These are phyloP conservation scores for Molossus alvarezi DNA, from an alignment of 2,797 vertebrate genomes.

Conservation along the genomic window DNA sequence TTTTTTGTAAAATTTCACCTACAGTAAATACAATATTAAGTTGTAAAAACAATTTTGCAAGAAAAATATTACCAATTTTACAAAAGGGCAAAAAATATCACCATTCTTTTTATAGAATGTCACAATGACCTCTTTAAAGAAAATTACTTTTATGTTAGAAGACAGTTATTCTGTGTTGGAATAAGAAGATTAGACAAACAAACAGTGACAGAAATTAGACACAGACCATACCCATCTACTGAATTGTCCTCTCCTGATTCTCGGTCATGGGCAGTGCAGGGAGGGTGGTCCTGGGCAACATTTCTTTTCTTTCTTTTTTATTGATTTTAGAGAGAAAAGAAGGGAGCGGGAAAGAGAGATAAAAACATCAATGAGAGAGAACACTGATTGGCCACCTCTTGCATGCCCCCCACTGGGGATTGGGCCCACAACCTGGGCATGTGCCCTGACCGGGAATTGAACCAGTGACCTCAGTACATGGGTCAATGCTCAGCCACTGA, in stretches of 20 bases:
- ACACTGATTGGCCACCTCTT: too few species aligned
- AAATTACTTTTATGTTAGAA: constrained; percentile 30
- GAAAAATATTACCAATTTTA: constrained; percentile 64
- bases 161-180: not conserved
- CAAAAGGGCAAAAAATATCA: constrained; percentile 41
- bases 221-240: not conserved
- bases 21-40: not conserved
- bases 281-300: not conserved
- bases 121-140: not conserved
- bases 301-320: too few species aligned
- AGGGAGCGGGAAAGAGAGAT: too few species aligned
- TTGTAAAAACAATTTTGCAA: constrained; percentile 52
- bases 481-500: too few species aligned
- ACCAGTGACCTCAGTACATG: too few species aligned
- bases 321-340: too few species aligned
- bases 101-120: constrained; percentile 2
- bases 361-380: too few species aligned
- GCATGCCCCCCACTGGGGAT: too few species aligned
- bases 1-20: constrained; percentile 30
- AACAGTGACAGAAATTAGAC: not conserved
- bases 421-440: too few species aligned
- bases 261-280: not conserved
- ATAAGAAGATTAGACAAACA: constrained; percentile 13
- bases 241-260: not conserved
- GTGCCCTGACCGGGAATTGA: too few species aligned